Evolutionary conservation across 2,113 vertebrate genomes (phyloP), one percentile per base, ranked within the genome.

Genomic region (Saiga tatarica): DNA sequence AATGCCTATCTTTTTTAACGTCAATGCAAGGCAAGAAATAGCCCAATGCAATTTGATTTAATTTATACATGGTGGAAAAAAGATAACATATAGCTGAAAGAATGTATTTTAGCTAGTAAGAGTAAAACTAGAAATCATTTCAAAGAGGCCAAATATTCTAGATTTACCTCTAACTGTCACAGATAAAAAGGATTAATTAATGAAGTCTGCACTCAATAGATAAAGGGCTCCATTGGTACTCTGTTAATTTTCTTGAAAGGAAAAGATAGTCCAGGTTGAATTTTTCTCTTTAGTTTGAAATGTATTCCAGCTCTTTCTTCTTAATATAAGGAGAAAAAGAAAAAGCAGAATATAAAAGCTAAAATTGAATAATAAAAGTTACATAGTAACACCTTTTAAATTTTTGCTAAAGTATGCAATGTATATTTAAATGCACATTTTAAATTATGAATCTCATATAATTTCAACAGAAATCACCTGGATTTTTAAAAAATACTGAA

Each of bases 181-280:
- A 19, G 53, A 98, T 98, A 98, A 98, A 98, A 98, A 96, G 95
- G 97, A 97, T 98, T 98, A 98, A 98, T 98, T 98, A 98, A 97
- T 97, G 50, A 98, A 33, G 83, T 57, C 91, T 98, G 97, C 71
- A 95, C 9, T 98, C 96, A 3, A 92, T 87, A 99, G 92, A 98
- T 98, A 99, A 98, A 97, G 82, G 67, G 84, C 74, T 89, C 23
- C 91, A 60, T 62, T 96, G 91, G 85, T 87, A 96, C 94, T 98
- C 92, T 96, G 59, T 95, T 98, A 95, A 98, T 98, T 98, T 98
- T 98, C 89, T 98, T 98, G 50, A 62, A 98, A 78, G 30, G 45
- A 7, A 94, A 98, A 97, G 67, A 96, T 93, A 97, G 60, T 11
- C 36, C 95, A 97, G 55, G 19, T 91, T 97, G 94, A 98, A 98